A percentile compares a stretch with the other conserved stretches of the same genome.
phyloP scores from a whole-genome alignment of 2,797 vertebrate genomes.

The Sciaenops ocellatus region DNA sequence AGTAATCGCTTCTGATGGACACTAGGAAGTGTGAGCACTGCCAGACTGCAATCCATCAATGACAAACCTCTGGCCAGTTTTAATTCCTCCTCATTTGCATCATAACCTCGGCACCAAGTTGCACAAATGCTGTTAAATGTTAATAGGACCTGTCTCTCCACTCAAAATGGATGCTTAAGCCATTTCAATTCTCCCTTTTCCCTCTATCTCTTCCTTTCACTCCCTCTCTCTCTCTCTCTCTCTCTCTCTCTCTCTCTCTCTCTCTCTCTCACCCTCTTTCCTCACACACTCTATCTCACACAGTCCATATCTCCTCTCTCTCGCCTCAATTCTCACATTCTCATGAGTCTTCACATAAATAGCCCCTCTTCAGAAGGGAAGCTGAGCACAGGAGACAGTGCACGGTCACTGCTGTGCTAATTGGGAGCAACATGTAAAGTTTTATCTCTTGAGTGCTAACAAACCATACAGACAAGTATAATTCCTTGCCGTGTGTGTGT shows the following conservation, averaged over 20 bases:
- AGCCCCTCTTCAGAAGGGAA: conserved; percentile 94
- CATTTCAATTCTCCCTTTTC: conserved; percentile 94
- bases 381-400: conserved; percentile 93
- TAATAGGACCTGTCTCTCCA: conserved; percentile 99
- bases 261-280: conserved; percentile 81
- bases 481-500: conserved; percentile 63
- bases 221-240: conserved; percentile 50
- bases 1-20: conserved; percentile 99
- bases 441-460: conserved; percentile 99
- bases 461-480: conserved; percentile 94
- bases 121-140: conserved; percentile 99
- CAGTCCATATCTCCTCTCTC: conserved; percentile 77
- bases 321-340: conserved; percentile 79
- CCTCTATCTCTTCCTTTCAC: conserved; percentile 81
- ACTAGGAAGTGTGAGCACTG: conserved; percentile 99
- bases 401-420: conserved; percentile 99
- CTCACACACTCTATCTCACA: conserved; percentile 66
- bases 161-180: conserved; percentile 99
- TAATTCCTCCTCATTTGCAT: conserved; percentile 99
- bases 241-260: conserved; percentile 84
- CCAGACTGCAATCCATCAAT: conserved; percentile 99
- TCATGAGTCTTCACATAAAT: conserved; percentile 93
- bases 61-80: conserved; percentile 99
- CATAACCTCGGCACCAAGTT: conserved; percentile 99
- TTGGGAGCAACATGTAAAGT: conserved; percentile 99